A percentile compares a stretch with the other conserved stretches of the same genome.
Evolutionary conservation across 1,140 invertebrate species (phyloP).

Genomic region (Laupala kohalensis): DNA sequence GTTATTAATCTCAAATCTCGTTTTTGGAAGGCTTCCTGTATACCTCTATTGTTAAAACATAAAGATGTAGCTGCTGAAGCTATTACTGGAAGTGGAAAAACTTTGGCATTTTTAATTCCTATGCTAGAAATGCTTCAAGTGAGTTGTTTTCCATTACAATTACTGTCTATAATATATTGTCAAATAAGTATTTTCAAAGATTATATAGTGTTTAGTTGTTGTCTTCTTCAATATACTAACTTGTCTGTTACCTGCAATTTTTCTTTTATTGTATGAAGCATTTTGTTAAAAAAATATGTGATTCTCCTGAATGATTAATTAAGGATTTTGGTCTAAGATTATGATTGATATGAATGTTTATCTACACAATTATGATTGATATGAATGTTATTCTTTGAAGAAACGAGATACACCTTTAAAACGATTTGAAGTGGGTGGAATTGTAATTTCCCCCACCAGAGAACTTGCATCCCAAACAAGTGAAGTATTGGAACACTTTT

Average conservation of each 20-base stretch:
- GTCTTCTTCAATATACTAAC: no score
- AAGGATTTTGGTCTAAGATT: no score
- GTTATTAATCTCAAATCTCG: neutral
- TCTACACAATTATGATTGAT: neutral
- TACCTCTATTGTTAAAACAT: slow-evolving; percentile 75
- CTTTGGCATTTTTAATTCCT: slow-evolving; percentile 85
- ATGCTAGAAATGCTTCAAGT: slow-evolving; percentile 71
- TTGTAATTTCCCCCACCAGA: slow-evolving; percentile 86
- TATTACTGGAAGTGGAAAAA: slow-evolving; percentile 94
- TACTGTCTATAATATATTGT: no score
- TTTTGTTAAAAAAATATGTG: neutral
- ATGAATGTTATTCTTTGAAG: slow-evolving; percentile 12
- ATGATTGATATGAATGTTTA: neutral
- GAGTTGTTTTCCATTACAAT: no score
- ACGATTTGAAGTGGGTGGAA: slow-evolving; percentile 65
- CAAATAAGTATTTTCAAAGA: no score
- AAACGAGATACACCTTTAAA: slow-evolving; percentile 44
- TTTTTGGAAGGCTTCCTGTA: slow-evolving; percentile 59
- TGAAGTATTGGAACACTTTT: slow-evolving; percentile 53
- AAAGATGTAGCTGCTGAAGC: slow-evolving; percentile 97
- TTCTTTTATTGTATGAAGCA: no score
- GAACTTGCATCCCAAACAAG: slow-evolving; percentile 84
- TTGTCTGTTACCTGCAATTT: no score
- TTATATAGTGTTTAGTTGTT: no score
- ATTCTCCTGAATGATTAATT: neutral